A percentile compares a stretch with the other conserved stretches of the same genome.
phyloP scores from a whole-genome alignment of 2,797 vertebrate genomes.

The Brachymystax lenok region DNA sequence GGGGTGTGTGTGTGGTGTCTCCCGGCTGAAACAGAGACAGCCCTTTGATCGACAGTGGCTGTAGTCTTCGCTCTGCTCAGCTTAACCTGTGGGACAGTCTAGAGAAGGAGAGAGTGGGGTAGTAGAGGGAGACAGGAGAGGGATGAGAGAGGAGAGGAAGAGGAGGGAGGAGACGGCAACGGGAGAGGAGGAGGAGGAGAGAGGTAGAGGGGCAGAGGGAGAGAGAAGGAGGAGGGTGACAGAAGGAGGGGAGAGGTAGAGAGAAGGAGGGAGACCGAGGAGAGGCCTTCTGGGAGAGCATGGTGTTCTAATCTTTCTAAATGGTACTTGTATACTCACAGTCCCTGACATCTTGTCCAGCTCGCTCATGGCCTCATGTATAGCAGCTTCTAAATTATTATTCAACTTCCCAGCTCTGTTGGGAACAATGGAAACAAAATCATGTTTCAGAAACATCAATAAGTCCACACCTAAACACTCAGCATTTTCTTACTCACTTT shows the following conservation, averaged over 20 bases:
- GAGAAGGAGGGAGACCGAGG: not conserved
- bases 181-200: not conserved
- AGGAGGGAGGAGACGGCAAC: not conserved
- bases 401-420: slow-evolving; percentile 93
- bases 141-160: too few species aligned
- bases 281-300: not conserved
- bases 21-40: not conserved
- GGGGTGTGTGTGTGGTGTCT: not conserved
- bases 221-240: not conserved
- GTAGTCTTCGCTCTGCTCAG: not conserved
- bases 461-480: not conserved
- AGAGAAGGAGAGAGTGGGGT: not conserved
- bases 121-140: not conserved
- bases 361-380: slow-evolving; percentile 98
- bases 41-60: not conserved
- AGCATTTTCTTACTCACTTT: not conserved
- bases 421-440: slow-evolving; percentile 5
- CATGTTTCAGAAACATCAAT: not conserved
- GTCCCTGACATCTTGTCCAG: slow-evolving; percentile 97
- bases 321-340: slow-evolving; percentile 77
- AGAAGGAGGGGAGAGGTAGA: not conserved
- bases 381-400: slow-evolving; percentile 99
- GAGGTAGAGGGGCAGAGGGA: not conserved
- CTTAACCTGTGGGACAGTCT: not conserved
- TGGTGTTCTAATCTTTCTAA: not conserved